Conservation (phyloP, 2,113 vertebrate genomes). For the Hypanus sabinus region DNA sequence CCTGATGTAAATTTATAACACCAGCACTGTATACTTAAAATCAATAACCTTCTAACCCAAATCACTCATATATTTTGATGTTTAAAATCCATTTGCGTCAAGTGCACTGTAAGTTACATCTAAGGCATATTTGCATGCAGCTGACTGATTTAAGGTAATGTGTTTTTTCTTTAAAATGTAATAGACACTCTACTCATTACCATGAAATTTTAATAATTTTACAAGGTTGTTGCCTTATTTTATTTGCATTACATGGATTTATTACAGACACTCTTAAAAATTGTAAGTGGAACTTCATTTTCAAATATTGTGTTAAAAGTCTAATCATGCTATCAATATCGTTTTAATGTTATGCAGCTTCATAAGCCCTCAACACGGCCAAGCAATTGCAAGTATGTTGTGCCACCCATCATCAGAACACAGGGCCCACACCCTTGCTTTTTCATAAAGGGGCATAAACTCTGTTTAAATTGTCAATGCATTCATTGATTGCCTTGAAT, state of each 20-base stretch:
- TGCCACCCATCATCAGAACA: not conserved
- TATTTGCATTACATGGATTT: not conserved
- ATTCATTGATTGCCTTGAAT: too few species aligned
- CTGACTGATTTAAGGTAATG: not conserved
- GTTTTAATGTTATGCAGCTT: not conserved
- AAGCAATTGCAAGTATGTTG: not conserved
- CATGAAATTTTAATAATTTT: not conserved
- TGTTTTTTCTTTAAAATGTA: not conserved
- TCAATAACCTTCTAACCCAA: not conserved
- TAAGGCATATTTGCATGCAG: not conserved
- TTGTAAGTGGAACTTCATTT: not conserved
- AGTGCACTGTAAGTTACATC: not conserved
- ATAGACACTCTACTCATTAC: not conserved
- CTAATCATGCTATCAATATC: not conserved
- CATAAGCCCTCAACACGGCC: not conserved
- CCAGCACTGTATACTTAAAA: not conserved
- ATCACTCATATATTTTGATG: not conserved
- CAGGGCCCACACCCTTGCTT: not conserved
- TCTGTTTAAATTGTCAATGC: too few species aligned
- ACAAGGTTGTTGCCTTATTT: not conserved
- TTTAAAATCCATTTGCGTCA: not conserved
- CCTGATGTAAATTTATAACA: not conserved
- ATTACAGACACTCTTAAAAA: not conserved
- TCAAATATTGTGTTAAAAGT: not conserved
- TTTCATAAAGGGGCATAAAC: not conserved